Conservation (phyloP, 2,888 invertebrate species). For the Lamellibrachia columna region DNA sequence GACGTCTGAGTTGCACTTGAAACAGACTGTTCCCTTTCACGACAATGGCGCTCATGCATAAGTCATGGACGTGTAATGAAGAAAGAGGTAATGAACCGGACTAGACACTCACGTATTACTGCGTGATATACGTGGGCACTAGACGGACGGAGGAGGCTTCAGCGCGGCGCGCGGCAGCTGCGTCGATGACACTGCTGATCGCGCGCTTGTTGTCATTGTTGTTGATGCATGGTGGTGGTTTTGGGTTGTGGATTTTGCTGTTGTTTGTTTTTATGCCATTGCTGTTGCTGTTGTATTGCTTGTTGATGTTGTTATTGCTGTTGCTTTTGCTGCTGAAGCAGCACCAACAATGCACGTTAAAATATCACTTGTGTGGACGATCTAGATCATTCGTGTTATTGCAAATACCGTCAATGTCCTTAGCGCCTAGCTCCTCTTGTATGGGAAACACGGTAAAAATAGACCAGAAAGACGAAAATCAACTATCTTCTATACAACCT, state of each 20-base stretch:
- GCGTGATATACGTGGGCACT: background rate
- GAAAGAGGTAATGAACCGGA: background rate
- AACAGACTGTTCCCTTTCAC: background rate
- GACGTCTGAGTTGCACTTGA: background rate
- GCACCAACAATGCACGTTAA: no score
- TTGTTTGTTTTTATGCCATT: background rate
- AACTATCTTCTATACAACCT: no score
- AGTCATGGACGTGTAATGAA: conserved; percentile 3
- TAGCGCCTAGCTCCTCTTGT: no score
- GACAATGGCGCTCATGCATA: background rate
- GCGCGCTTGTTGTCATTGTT: background rate
- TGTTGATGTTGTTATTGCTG: background rate
- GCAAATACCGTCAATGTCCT: no score
- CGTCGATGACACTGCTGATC: background rate
- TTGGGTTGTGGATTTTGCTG: background rate
- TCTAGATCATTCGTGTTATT: no score
- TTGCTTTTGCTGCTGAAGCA: background rate
- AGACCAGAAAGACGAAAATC: no score
- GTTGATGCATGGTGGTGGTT: background rate
- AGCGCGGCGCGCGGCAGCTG: background rate
- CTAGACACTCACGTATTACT: background rate
- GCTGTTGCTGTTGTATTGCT: background rate
- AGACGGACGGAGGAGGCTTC: background rate
- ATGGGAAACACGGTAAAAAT: no score
- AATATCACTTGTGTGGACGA: no score